phyloP scores from a whole-genome alignment of 1,140 invertebrate species.

The Solen grandis region DNA sequence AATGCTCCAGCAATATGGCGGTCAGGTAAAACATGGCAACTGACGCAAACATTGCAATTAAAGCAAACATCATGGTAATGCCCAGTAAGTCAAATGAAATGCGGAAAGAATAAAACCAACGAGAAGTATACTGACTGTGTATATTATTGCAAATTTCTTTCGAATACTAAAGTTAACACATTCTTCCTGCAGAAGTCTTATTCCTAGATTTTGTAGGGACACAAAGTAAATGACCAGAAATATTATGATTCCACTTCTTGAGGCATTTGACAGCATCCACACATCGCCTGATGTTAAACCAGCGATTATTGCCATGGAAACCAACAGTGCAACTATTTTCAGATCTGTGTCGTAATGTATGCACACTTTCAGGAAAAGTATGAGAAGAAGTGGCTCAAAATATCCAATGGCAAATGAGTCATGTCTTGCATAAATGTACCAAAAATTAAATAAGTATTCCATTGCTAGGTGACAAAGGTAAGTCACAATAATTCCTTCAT shows the following conservation, averaged over 20 bases:
- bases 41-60: slow-evolving; percentile 46
- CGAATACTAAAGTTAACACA: slow-evolving; percentile 24
- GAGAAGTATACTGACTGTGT: not conserved
- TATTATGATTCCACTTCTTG: slow-evolving; percentile 44
- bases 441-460: slow-evolving; percentile 42
- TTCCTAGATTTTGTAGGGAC: slow-evolving; percentile 46
- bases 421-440: slow-evolving; percentile 48
- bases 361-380: slow-evolving; percentile 31
- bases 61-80: slow-evolving; percentile 49
- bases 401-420: slow-evolving; percentile 48
- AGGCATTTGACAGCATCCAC: slow-evolving; percentile 23
- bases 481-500: slow-evolving; percentile 31
- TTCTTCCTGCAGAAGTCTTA: slow-evolving; percentile 43
- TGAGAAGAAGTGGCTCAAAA: slow-evolving; percentile 42
- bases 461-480: slow-evolving; percentile 27
- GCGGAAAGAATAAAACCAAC: slow-evolving; percentile 14
- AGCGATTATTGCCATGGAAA: slow-evolving; percentile 24
- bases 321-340: not conserved
- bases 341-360: slow-evolving; percentile 9
- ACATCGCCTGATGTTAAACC: slow-evolving; percentile 36
- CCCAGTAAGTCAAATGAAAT: slow-evolving; percentile 35
- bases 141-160: slow-evolving; percentile 12
- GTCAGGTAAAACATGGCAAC: slow-evolving; percentile 44
- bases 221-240: slow-evolving; percentile 37
- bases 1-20: slow-evolving; percentile 33